phyloP scores from a whole-genome alignment of 2,888 invertebrate species.

The Heliconius ismenius region DNA sequence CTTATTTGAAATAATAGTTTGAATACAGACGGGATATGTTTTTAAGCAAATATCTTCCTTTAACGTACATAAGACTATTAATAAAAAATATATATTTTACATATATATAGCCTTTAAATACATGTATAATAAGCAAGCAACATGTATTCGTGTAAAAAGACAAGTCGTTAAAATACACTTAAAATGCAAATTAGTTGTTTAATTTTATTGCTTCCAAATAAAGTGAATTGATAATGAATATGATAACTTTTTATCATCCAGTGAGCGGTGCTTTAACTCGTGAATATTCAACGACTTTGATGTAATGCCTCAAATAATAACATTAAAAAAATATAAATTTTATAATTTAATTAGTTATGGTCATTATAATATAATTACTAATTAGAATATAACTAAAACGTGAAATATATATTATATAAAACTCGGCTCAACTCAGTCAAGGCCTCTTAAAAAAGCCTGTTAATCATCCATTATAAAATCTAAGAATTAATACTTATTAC shows the following conservation, averaged over 20 bases:
- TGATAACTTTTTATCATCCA: constrained; percentile 17
- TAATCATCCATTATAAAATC: neutral
- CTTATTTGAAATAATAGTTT: neutral
- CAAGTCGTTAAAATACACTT: constrained; percentile 15
- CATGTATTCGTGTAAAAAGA: constrained; percentile 10
- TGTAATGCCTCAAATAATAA: neutral
- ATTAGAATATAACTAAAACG: neutral
- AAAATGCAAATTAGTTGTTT: constrained; percentile 3
- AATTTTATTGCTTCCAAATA: constrained; percentile 9
- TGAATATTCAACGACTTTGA: constrained; percentile 8
- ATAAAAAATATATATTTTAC: no score
- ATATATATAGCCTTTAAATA: neutral
- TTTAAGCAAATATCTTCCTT: neutral
- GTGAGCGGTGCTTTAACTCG: neutral
- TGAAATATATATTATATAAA: no score
- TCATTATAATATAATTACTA: neutral
- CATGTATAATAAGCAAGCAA: neutral
- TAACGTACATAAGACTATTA: no score
- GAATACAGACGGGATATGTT: neutral
- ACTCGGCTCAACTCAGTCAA: no score
- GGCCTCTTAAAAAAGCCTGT: no score
- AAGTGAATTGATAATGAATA: constrained; percentile 15
- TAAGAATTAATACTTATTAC: no score
- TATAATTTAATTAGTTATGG: neutral
- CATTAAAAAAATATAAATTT: constrained; percentile 2